Evolutionary conservation across 2,113 vertebrate genomes (phyloP), one percentile per base, ranked within the genome.

Genomic region (Nansenia antarctica): DNA sequence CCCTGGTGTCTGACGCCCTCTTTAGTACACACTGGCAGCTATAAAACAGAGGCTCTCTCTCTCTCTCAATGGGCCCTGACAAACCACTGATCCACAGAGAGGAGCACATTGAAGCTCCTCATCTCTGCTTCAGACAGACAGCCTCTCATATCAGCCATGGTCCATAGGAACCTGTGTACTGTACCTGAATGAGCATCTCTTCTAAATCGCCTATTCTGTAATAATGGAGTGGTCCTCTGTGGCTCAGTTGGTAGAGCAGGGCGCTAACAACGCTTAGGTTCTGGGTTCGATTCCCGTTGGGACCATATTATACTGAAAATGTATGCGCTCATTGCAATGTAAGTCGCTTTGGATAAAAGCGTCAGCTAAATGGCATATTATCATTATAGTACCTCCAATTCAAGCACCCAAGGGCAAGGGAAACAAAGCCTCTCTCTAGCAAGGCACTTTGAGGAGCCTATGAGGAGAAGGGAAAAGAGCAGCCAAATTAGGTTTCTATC

Each of bases 131-230:
- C 76, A 71, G 74, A 76, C 66, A 62, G 37, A 47, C 78, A 64
- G 73, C 64, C 73, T 76, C n/a, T 70, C 81, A 76, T 72, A 34
- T n/a, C 63, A 79, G 81, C 78, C 76, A 77, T 69, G 14, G 15
- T 12, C 82, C 84, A 85, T 88, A 86, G 84, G 73, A 89, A 85
- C 83, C 78, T n/a, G n/a, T n/a, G n/a, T n/a, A n/a, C n/a, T n/a
- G n/a, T n/a, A n/a, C n/a, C n/a, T n/a, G n/a, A n/a, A n/a, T n/a
- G n/a, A n/a, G n/a, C n/a, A n/a, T n/a, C n/a, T n/a, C n/a, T n/a
- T n/a, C n/a, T n/a, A n/a, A n/a, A n/a, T n/a, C n/a, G n/a, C n/a
- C n/a, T n/a, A n/a, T n/a, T n/a, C n/a, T n/a, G n/a, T n/a, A n/a
- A n/a, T n/a, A n/a, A n/a, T n/a, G n/a, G n/a, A n/a, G n/a, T n/a